Percentiles rank a stretch among this genome's conserved stretches.
Conservation (phyloP, 1,140 invertebrate species). For the Battus philenor region DNA sequence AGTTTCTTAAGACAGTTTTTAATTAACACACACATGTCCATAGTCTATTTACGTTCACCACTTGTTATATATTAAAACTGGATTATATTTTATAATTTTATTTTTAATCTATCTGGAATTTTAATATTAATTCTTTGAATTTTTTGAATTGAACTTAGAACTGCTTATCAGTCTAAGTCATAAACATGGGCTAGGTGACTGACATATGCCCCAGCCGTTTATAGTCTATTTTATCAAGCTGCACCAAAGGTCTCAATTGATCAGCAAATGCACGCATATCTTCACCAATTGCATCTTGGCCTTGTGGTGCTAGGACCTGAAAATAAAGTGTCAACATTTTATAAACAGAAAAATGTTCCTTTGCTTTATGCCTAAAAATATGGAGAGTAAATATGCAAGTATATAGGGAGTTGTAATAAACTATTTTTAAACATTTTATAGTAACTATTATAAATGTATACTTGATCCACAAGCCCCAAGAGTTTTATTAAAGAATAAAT, state of each 20-base stretch:
- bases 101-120: background rate
- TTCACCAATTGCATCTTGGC: slow-evolving; percentile 95
- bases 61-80: background rate
- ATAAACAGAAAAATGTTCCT: no score
- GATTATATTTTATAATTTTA: background rate
- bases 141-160: background rate
- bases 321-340: no score
- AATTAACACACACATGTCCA: background rate
- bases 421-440: no score
- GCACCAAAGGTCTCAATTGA: slow-evolving; percentile 93
- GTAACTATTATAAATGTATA: no score
- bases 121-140: background rate
- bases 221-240: slow-evolving; percentile 94
- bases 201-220: slow-evolving; percentile 82
- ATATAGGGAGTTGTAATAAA: no score
- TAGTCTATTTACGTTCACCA: background rate
- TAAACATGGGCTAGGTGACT: slow-evolving; percentile 42
- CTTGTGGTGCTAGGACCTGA: slow-evolving; percentile 90
- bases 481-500: no score
- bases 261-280: slow-evolving; percentile 97
- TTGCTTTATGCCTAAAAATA: no score
- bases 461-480: no score
- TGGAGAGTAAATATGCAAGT: no score
- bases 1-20: no score
- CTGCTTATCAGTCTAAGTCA: slow-evolving; percentile 25